These are phyloP conservation scores for Hyperopisus bebe DNA, from an alignment of 2,113 vertebrate species.

Conservation along the genomic window DNA sequence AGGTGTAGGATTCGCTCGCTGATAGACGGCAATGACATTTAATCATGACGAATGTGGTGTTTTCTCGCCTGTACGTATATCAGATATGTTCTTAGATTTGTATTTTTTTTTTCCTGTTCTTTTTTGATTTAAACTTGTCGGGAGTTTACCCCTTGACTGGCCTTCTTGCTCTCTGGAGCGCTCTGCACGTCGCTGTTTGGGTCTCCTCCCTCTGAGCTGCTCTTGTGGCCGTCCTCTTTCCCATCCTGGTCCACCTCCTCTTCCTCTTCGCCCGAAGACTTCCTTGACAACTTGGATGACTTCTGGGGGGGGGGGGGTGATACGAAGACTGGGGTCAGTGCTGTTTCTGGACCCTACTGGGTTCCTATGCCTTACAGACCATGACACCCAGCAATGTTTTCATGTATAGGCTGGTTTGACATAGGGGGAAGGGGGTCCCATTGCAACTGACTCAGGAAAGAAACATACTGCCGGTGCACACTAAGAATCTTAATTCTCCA, in stretches of 20 bases:
- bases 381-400: background rate
- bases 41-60: conserved; percentile 6
- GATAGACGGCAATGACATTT: conserved; percentile 5
- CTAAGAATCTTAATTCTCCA: background rate
- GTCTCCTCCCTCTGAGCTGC: conserved; percentile 81
- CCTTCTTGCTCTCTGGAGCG: conserved; percentile 82
- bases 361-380: background rate
- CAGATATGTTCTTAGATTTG: conserved; percentile 12
- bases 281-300: conserved; percentile 85
- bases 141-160: conserved; percentile 72
- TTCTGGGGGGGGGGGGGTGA: conserved; percentile 57
- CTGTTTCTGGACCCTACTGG: background rate
- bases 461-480: background rate
- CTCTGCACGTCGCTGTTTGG: conserved; percentile 82
- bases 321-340: background rate
- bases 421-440: background rate
- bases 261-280: conserved; percentile 80
- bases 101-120: background rate
- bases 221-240: conserved; percentile 92
- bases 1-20: background rate
- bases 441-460: background rate
- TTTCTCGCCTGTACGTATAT: conserved; percentile 5
- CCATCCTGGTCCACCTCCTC: conserved; percentile 85
- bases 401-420: background rate
- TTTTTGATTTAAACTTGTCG: conserved; percentile 7